Evolutionary conservation across 2,113 vertebrate species (phyloP).

Genomic region (Tetraodon nigroviridis): DNA sequence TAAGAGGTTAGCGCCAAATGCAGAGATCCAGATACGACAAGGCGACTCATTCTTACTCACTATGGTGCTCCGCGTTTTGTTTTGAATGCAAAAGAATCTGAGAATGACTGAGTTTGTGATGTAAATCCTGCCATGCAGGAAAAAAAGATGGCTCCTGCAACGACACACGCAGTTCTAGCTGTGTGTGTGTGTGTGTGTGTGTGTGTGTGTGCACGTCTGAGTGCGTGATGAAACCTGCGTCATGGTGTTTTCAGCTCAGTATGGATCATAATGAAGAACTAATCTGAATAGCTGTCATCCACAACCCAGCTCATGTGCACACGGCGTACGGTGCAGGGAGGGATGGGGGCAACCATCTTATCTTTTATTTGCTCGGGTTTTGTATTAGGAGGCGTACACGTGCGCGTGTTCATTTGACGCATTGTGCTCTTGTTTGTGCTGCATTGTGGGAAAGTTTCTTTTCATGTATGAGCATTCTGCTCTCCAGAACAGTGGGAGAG

Average conservation of each 20-base stretch:
- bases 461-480: background rate
- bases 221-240: conserved; percentile 48
- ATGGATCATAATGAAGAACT: conserved; percentile 48
- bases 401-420: conserved; percentile 3
- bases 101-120: too few species aligned
- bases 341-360: too few species aligned
- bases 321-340: background rate
- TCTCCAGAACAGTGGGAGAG: background rate
- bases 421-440: background rate
- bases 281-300: conserved; percentile 52
- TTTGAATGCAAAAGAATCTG: too few species aligned
- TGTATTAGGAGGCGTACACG: background rate
- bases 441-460: background rate
- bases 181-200: conserved; percentile 24
- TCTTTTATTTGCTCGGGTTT: conserved; percentile 21
- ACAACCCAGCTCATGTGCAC: conserved; percentile 25
- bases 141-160: conserved; percentile 52
- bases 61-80: too few species aligned
- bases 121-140: too few species aligned
- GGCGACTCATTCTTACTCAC: too few species aligned
- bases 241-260: conserved; percentile 55
- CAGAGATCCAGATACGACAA: too few species aligned
- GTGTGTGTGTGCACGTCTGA: conserved; percentile 17
- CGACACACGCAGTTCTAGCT: conserved; percentile 44
- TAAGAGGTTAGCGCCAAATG: too few species aligned